These are phyloP conservation scores for Netelia melanura DNA, from an alignment of 2,888 invertebrate genomes.

Conservation along the genomic window DNA sequence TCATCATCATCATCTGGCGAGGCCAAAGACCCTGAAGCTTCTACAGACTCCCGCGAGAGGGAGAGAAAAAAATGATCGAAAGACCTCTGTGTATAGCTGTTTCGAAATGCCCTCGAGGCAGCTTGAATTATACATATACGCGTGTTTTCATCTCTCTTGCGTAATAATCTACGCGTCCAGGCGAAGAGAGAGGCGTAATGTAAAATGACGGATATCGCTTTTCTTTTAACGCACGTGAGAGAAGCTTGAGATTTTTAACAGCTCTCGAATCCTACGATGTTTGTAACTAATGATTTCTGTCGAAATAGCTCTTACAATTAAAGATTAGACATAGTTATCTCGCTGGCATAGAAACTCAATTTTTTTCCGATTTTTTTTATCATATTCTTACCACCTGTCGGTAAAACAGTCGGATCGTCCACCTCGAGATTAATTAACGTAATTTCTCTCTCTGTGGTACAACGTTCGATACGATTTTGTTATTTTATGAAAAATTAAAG, in stretches of 20 bases:
- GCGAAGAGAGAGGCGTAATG: conserved; percentile 32
- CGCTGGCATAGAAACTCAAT: too few species aligned
- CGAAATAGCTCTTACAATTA: too few species aligned
- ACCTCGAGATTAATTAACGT: too few species aligned
- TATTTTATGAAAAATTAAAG: too few species aligned
- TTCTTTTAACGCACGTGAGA: conserved; percentile 4
- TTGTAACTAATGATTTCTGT: background rate
- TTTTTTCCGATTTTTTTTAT: too few species aligned
- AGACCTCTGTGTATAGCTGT: background rate
- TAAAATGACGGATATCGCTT: conserved; percentile 50
- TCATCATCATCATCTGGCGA: conserved; percentile 46
- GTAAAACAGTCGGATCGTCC: too few species aligned
- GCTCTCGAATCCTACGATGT: background rate
- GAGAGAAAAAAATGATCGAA: conserved; percentile 10
- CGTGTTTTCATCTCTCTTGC: conserved; percentile 37
- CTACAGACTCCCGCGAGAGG: conserved; percentile 35
- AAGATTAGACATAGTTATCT: too few species aligned
- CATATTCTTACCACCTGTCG: too few species aligned
- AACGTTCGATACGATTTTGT: too few species aligned
- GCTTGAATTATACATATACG: conserved; percentile 37
- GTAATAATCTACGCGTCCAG: conserved; percentile 42
- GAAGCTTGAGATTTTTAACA: conserved; percentile 12
- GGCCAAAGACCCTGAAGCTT: conserved; percentile 62
- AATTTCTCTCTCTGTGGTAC: too few species aligned
- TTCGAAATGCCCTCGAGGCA: conserved; percentile 44